Evolutionary conservation across 2,113 vertebrate genomes (phyloP), one percentile per base, ranked within the genome.

Genomic region (Pollachius pollachius): DNA sequence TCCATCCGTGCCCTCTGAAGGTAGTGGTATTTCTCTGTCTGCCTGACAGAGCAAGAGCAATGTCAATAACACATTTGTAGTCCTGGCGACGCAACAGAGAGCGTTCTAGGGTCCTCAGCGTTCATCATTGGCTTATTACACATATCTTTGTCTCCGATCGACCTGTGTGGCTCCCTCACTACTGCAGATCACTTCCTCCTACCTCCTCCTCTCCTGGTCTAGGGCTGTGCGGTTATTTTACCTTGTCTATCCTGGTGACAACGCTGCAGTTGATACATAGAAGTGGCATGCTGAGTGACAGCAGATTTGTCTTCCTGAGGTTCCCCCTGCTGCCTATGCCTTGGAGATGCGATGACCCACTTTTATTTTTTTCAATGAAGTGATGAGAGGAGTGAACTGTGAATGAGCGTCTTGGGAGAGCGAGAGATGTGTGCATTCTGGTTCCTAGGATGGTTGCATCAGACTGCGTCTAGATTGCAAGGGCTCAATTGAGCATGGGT

Each of bases 111-210:
- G 19, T 52, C 62, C 78, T 77, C 71, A n/a, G 75, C 73, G 78
- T 88, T 84, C 65, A 85, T 89, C 81, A 83, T 76, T 13, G 85
- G 81, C 82, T 88, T 85, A 85, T 91, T 90, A 89, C 85, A 79
- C 73, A 76, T 78, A 69, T 34, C 74, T 89, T 90, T 91, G 85
- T 89, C 81, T 88, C 67, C 52, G 68, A 85, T 92, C 72, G 84
- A 90, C 83, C 85, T 78, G 76, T 69, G 66, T 34, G 72, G 71
- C 68, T 60, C 64, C 70, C 69, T 2, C 70, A 72, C 71, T 76
- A 80, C 86, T 82, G 74, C 80, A 68, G 73, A 71, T 58, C 62
- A 60, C 78, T 74, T 85, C 71, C 66, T 74, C 71, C 73, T 66
- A 61, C 18, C 72, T 18, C 72, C 18, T 52, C 15, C 2, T 3